These are phyloP conservation scores for Leptatherina wallacei DNA, from an alignment of 2,797 vertebrate genomes.

Conservation along the genomic window DNA sequence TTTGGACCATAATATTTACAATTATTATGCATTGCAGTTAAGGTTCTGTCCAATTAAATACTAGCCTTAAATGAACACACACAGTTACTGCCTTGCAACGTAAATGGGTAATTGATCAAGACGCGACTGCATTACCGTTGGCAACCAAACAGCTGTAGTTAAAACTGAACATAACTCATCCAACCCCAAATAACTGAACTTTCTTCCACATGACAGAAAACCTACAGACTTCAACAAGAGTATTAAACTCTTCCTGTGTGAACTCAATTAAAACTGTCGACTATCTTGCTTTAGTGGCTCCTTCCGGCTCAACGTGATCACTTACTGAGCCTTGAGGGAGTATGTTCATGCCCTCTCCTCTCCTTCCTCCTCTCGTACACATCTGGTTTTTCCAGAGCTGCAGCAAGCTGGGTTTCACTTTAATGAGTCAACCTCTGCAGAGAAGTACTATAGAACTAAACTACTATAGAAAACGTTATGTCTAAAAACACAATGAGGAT, in stretches of 20 bases:
- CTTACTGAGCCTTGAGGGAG: conserved; percentile 18
- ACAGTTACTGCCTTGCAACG: no score
- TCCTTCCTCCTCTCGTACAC: conserved; percentile 45
- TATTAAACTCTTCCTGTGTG: conserved; percentile 5
- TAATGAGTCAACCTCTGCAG: conserved; percentile 63
- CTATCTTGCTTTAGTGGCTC: conserved; percentile 48
- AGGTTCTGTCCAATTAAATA: not conserved
- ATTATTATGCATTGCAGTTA: not conserved
- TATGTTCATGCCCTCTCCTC: conserved; percentile 18
- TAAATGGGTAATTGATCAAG: not conserved
- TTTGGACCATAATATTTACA: not conserved
- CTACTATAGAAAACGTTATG: conserved; percentile 33
- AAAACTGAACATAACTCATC: conserved; percentile 18
- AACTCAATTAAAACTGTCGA: conserved; percentile 47
- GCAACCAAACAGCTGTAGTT: not conserved
- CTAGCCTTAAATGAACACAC: not conserved
- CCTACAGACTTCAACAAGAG: not conserved
- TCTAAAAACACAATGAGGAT: not conserved
- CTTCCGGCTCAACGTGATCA: conserved; percentile 62
- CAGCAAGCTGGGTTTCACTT: conserved; percentile 40
- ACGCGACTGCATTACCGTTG: not conserved
- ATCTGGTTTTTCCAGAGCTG: conserved; percentile 58
- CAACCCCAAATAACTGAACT: conserved; percentile 1
- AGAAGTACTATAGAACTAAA: conserved; percentile 27
- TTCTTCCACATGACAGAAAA: not conserved